Evolutionary conservation across 1,140 invertebrate species (phyloP).

Genomic region (Carposina sasakii): DNA sequence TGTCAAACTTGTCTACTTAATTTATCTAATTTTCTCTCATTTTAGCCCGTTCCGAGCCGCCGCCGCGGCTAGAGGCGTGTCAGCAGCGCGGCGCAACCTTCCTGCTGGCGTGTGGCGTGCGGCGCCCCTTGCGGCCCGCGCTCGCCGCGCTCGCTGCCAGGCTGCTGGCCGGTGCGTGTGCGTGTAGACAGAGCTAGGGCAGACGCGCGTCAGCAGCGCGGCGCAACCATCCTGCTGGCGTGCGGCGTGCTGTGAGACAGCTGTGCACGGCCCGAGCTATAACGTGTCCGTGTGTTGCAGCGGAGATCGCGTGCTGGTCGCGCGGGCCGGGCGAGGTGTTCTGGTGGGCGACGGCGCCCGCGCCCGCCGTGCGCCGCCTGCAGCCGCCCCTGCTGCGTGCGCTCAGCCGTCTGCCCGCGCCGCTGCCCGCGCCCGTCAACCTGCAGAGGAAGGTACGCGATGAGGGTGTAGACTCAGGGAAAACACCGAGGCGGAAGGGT

Average conservation of each 20-base stretch:
- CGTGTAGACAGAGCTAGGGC: no score
- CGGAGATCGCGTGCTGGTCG: slow-evolving; percentile 36
- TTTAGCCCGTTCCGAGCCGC: slow-evolving; percentile 34
- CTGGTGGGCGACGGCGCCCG: slow-evolving; percentile 50
- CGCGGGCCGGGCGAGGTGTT: slow-evolving; percentile 43
- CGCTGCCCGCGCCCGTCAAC: slow-evolving; percentile 35
- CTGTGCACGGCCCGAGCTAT: slow-evolving; percentile 26
- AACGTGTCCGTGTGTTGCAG: slow-evolving; percentile 12
- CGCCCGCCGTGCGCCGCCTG: slow-evolving; percentile 29
- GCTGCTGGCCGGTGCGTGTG: slow-evolving; percentile 11
- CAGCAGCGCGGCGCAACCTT: slow-evolving; percentile 39
- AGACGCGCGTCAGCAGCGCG: slow-evolving; percentile 25
- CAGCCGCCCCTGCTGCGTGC: slow-evolving; percentile 47
- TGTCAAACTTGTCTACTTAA: no score
- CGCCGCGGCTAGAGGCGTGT: slow-evolving; percentile 31
- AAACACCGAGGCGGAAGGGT: no score
- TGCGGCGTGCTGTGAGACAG: slow-evolving; percentile 27
- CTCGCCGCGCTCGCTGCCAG: slow-evolving; percentile 26
- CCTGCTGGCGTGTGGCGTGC: slow-evolving; percentile 38
- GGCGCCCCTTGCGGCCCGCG: slow-evolving; percentile 25
- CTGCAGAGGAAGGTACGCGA: no score
- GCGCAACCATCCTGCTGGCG: slow-evolving; percentile 33
- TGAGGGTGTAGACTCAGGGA: no score
- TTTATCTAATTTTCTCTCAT: no score
- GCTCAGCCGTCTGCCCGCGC: slow-evolving; percentile 33